These are phyloP conservation scores for Spea multiplicata DNA, from an alignment of 2,113 vertebrate species.

Conservation along the genomic window DNA sequence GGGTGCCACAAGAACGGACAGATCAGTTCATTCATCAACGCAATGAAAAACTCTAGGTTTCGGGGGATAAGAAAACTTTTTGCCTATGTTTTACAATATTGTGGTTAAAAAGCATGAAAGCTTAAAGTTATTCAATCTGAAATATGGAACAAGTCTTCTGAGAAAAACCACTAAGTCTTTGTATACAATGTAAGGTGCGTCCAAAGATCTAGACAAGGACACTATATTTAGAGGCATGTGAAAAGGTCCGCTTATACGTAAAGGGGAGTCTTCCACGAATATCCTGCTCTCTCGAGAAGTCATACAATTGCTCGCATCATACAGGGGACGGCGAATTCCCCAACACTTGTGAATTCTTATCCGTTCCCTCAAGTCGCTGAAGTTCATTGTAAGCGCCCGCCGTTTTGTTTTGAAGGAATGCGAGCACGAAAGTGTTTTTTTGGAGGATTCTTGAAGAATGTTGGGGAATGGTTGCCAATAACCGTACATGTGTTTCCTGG, in stretches of 20 bases:
- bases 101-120: no score
- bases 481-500: constrained; percentile 46
- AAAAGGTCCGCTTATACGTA: constrained; percentile 26
- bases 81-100: no score
- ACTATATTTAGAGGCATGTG: constrained; percentile 46
- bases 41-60: no score
- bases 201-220: constrained; percentile 8
- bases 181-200: constrained; percentile 14
- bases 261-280: constrained; percentile 28
- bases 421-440: constrained; percentile 43
- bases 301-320: background rate
- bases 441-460: constrained; percentile 48
- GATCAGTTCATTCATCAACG: no score
- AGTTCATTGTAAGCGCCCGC: constrained; percentile 28
- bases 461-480: constrained; percentile 40
- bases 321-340: background rate
- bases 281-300: constrained; percentile 40
- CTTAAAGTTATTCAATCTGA: no score
- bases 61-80: no score
- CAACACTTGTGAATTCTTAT: constrained; percentile 19
- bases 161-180: constrained; percentile 9
- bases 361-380: constrained; percentile 25
- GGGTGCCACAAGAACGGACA: no score
- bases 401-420: constrained; percentile 45
- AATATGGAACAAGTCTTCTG: background rate